Evolutionary conservation across 2,113 vertebrate species (phyloP), one percentile per base, ranked within the genome.

Genomic region (Hoplias malabaricus): DNA sequence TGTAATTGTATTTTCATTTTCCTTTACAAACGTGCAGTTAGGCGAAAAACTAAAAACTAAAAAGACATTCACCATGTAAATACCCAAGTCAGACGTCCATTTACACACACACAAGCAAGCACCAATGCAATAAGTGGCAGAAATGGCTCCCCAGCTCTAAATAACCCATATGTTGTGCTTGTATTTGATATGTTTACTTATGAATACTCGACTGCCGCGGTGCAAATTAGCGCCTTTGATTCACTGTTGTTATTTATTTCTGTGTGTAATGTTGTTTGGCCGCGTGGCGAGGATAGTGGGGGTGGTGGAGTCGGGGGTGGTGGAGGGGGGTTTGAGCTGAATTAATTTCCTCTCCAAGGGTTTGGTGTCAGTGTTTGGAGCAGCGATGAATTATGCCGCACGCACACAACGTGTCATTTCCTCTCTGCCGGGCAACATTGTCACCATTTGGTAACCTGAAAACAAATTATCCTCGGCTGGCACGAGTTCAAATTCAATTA

Each of bases 391-490:
- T 92, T 90, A 90, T 90, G 84, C 83, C 81, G 87, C 83, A 75
- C 85, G 80, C 85, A 83, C 81, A 79, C 86, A 90, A 90, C 88
- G 88, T 92, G 90, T 90, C 86, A 91, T 91, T 92, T 92, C 95
- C 95, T 94, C 91, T 94, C 93, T 93, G 92, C 91, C 92, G 93
- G 93, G 94, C 93, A 95, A 92, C 93, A 94, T 93, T 94, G 93
- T 92, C 95, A 94, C 93, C 95, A 94, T 97, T 97, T 94, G 93
- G 94, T 94, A 93, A 96, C 90, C 93, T 93, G 93, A 96, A 96
- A 98, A 98, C 95, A 96, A 96, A 97, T 97, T 93, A 96, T 97
- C 94, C 94, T 93, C 92, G 92, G 92, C 94, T 96, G 95, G 95
- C 94, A 94, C 89, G 87, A 90, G 92, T 94, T 98, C 95, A 96